Base-by-base conservation (phyloP, 2,113 vertebrate genomes). In the Ancistrus triradiatus region DNA sequence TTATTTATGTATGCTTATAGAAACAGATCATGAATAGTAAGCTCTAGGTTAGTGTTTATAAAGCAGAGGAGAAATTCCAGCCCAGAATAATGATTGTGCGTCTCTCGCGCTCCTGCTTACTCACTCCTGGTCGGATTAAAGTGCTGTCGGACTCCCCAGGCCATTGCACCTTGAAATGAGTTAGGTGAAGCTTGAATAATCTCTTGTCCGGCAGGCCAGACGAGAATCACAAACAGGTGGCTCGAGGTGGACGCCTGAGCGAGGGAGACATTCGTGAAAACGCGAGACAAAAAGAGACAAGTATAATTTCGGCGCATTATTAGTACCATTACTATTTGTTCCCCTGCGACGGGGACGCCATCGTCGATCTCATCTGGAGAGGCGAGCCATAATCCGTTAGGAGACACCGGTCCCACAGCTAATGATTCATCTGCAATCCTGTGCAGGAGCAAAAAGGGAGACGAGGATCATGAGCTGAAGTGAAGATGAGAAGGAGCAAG, bases 151-250 rank as follows among this genome's bases (percentile, higher is more conserved):
- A 59, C 68, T 70, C 61, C 53, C 49, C 24, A 64, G 53, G 61
- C 48, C 60, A 64, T 59, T 70, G 61, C 68, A 70, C 68, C 68
- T 59, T 63, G 53, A 64, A 70, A 70, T 70, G 60, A 70, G 68
- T 58, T 64, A 27, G 62, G 63, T 65, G 47, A 65, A 56, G 37
- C 60, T 42, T 59, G 31, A 64, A 52, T 70, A 63, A 59, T 70
- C 68, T 57, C 21, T 17, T 52, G 38, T 64, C 46, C 48, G 14
- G 46, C 55, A 44, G 21, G 38, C 40, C 61, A 28, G 60, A 70
- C 52, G 61, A 51, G 40, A 59, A 64, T 64, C 59, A 64, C 46
- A 59, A 59, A 57, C 61, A 64, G 53, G 61, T 64, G 60, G 59
- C 46, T 35, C 25, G 51, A 47, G 11, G 58, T 40, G 27, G 22